Evolutionary conservation across 1,140 invertebrate species (phyloP).

Genomic region (Diabrotica virgifera): DNA sequence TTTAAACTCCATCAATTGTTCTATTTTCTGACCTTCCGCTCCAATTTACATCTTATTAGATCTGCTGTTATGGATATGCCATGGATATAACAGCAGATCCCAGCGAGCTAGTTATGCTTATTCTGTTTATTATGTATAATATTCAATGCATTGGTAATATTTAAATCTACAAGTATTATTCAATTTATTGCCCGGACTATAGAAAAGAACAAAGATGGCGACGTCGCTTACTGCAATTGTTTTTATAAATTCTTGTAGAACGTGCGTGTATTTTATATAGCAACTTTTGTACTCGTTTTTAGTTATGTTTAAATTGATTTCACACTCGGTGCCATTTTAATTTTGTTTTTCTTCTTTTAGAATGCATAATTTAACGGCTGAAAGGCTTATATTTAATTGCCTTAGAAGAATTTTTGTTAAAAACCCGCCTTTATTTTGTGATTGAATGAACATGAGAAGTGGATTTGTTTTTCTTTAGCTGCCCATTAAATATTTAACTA

Average conservation of each 20-base stretch:
- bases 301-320: slow-evolving; percentile 43
- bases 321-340: slow-evolving; percentile 41
- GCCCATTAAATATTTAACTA: not conserved
- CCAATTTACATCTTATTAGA: no score
- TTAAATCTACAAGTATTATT: no score
- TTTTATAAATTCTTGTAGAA: slow-evolving; percentile 39
- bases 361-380: slow-evolving; percentile 42
- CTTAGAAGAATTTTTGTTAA: slow-evolving; percentile 10
- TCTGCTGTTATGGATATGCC: no score
- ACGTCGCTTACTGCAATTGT: slow-evolving; percentile 29
- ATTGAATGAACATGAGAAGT: not conserved
- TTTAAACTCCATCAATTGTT: no score
- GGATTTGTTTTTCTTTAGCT: not conserved
- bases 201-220: slow-evolving; percentile 15
- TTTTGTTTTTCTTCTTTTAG: slow-evolving; percentile 39
- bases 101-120: no score
- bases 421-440: slow-evolving; percentile 2
- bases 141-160: no score
- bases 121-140: no score
- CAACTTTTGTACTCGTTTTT: slow-evolving; percentile 38
- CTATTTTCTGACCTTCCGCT: no score
- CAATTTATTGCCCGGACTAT: not conserved
- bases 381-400: slow-evolving; percentile 33
- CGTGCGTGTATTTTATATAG: slow-evolving; percentile 43
- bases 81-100: no score